A percentile compares a stretch with the other conserved stretches of the same genome.
Evolutionary conservation across 2,113 vertebrate species (phyloP).

Genomic region (Perca fluviatilis): DNA sequence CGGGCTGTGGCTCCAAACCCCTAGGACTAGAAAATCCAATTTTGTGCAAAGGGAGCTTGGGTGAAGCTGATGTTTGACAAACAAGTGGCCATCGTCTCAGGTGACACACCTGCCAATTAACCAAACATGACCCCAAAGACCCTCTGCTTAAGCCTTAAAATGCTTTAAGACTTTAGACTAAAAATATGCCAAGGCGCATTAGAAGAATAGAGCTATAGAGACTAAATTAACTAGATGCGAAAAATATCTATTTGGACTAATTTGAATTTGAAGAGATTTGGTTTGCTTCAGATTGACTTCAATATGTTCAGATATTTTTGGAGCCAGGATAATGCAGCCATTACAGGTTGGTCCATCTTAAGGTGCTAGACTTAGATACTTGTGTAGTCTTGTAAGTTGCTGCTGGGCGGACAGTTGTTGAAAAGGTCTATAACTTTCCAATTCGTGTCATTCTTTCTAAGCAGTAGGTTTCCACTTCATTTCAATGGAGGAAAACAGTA

Average conservation of each 20-base stretch:
- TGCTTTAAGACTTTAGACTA: not conserved
- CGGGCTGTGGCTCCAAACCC: slow-evolving; percentile 4
- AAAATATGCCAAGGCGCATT: not conserved
- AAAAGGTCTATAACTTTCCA: not conserved
- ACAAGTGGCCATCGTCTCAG: slow-evolving; percentile 34
- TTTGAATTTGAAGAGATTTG: not conserved
- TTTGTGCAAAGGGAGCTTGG: slow-evolving; percentile 38
- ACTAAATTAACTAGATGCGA: not conserved
- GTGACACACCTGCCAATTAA: slow-evolving; percentile 40
- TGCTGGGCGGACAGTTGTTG: not conserved
- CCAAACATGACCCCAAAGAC: not conserved
- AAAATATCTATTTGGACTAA: not conserved
- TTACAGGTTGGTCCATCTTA: not conserved
- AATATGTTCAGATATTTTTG: not conserved
- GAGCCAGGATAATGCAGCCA: not conserved
- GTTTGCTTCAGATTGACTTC: not conserved
- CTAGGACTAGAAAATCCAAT: slow-evolving; percentile 43
- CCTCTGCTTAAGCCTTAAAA: not conserved
- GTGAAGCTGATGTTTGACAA: slow-evolving; percentile 44
- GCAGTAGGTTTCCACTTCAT: not conserved
- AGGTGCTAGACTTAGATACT: not conserved
- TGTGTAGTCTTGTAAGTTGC: not conserved
- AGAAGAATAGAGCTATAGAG: not conserved
- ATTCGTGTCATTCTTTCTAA: not conserved
- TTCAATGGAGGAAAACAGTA: not conserved